Base-by-base conservation (phyloP, 2,797 vertebrate species). In the Acanthopagrus latus region DNA sequence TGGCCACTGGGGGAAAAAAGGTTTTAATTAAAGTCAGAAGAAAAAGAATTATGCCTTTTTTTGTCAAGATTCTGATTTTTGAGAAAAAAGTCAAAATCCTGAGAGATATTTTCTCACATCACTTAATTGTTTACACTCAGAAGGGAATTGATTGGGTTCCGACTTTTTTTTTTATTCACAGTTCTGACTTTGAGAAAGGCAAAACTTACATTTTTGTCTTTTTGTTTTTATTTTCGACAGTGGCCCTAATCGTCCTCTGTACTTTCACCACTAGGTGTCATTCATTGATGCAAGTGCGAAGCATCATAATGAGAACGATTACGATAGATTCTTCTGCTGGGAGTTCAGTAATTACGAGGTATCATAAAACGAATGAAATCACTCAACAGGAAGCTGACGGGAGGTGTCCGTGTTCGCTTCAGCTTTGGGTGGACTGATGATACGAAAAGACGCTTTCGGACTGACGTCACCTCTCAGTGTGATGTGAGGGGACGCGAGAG, bases 401-500 rank as follows among this genome's bases (percentile, higher is more conserved):
- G 64, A 64, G 20, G 14, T 44, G 13, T 71, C 18, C 16, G 52
- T 64, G 67, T 72, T 67, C 20, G 13, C 25, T 27, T 57, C 10
- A 43, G 17, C 18, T 55, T 48, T 4, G 3, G 20, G 8, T 62
- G 57, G 20, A 66, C 38, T 33, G 46, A 44, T n/a, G 29, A 52
- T 38, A 9, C 0, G 63, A 67, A 47, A 66, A 59, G 25, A 33
- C 38, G 44, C 25, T 62, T 59, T 72, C 52, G 51, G 46, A 72
- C 1, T 16, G 51, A 43, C 33, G 0, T 48, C 44, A 44, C 25
- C 60, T 68, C 55, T 65, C 66, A 70, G 65, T 60, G 66, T 64
- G 64, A 77, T 64, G 63, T 72, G 70, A 64, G 52, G 71, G 65
- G 71, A 47, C 20, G 62, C 67, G 74, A 65, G 79, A 71, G 54